Evolutionary conservation across 2,113 vertebrate genomes (phyloP), one percentile per base, ranked within the genome.

Genomic region (Halcyon senegalensis): DNA sequence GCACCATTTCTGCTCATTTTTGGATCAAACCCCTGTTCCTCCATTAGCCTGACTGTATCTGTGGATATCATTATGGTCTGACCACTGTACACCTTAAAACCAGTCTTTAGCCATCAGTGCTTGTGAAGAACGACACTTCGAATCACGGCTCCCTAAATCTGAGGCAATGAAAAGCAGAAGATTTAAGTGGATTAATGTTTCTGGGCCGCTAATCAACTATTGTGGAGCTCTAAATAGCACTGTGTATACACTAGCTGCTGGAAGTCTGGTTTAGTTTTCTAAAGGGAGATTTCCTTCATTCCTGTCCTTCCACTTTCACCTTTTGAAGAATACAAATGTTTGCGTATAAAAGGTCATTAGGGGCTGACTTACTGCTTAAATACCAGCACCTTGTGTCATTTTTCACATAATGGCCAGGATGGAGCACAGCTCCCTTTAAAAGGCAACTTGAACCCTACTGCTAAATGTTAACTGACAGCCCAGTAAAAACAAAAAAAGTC

Each of bases 221-320:
- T 9, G 24, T 13, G 15, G 79, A 55, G 51, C 84, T 86, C 41
- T 46, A 1, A 5, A 5, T 7, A 23, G 51, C 6, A 19, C 78
- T 17, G 63, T 35, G 43, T 43, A 16, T 39, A 3, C 63, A 23
- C 64, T 20, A 60, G 67, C 74, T 13, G n/a, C 76, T 91, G 68
- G 69, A 50, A n/a, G 35, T 19, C 77, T 39, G 43, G 18, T 33
- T 81, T 20, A 51, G 66, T 11, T 87, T 62, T 76, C 53, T 73
- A 18, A 67, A 72, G 90, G 92, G 80, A 91, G 67, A 79, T 86
- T 84, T 91, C 75, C 85, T 91, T 91, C 80, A 67, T 89, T 87
- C 60, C 77, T 30, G 8, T 50, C 84, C 78, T 93, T 93, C 75
- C 67, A 31, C 4, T 0, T 37, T 62, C 56, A n/a, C 84, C 78